phyloP scores from a whole-genome alignment of 2,113 vertebrate species.

The Eurystomus gularis region DNA sequence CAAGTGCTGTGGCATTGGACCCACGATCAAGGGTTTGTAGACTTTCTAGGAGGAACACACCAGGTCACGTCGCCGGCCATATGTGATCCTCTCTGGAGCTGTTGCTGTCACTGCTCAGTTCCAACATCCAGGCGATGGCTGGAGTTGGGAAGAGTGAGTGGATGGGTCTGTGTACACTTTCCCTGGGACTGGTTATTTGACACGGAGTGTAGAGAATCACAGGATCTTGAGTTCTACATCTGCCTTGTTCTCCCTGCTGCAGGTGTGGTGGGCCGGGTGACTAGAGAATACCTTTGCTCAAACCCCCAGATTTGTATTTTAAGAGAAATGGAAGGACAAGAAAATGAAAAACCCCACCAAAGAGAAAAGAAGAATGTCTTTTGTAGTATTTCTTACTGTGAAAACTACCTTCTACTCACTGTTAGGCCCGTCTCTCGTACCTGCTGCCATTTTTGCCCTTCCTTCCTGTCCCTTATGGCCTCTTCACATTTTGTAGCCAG shows the following conservation, averaged over 20 bases:
- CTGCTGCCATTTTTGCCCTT: not conserved
- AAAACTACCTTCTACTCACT: not conserved
- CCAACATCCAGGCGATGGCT: too few relatives aligned
- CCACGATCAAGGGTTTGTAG: too few relatives aligned
- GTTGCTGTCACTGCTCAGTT: too few relatives aligned
- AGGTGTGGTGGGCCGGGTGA: not conserved
- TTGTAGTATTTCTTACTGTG: not conserved
- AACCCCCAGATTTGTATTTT: not conserved
- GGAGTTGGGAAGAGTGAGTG: too few relatives aligned
- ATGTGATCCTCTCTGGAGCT: too few relatives aligned
- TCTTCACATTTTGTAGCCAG: not conserved
- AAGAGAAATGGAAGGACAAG: not conserved
- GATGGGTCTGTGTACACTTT: accelerated
- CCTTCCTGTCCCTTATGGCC: not conserved
- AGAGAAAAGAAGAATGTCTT: not conserved
- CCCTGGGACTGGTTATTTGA: not conserved
- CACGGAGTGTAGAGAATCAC: not conserved
- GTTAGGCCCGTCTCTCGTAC: not conserved
- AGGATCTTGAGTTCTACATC: too few relatives aligned
- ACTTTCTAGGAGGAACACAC: too few relatives aligned
- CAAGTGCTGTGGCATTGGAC: too few relatives aligned
- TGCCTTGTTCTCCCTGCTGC: not conserved
- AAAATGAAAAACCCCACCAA: not conserved
- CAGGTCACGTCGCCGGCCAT: too few relatives aligned
- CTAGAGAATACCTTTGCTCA: not conserved